Base-by-base conservation (phyloP, 2,797 vertebrate genomes). In the Centroberyx gerrardi region DNA sequence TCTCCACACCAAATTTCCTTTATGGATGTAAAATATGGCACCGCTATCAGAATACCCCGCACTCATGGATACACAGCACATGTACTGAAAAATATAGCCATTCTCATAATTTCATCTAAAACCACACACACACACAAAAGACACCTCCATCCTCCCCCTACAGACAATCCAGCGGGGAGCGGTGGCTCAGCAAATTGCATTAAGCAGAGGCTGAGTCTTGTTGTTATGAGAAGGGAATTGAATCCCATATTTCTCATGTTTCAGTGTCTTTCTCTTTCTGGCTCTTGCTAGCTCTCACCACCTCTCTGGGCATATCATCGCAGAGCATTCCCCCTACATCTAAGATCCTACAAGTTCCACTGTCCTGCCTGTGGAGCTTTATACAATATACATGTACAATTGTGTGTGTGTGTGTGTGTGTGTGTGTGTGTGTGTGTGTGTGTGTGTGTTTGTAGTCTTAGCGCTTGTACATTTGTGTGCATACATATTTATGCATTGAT, bases 111-210 rank as follows among this genome's bases (percentile, higher is more conserved):
- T 40, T 18, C 33, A 27, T 58, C 22, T 40, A 60, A 55, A 72
- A 27, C 13, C 48, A 69, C n/a, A 29, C 22, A 46, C 44, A 46
- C 44, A 15, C 44, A 46, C 44, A 46, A 46, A 49, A 33, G 22
- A 68, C 31, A 74, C 49, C 36, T 76, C 22, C 60, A 44, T 59
- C 46, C 53, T 62, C 17, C 36, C 67, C 27, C 17, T 15, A 48
- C 44, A 54, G 54, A 60, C 65, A 29, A 54, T 55, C 17, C 49
- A 56, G 36, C 29, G 49, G 17, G 46, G 56, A 38, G 42, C 42
- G 36, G 27, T 14, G 52, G 42, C 62, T 82, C 62, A 70, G 61
- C 33, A 76, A 71, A 79, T 62, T 76, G 18, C 72, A 74, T 81
- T 70, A 71, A 78, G 44, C 56, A 44, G 54, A 67, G 38, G 14